phyloP scores from a whole-genome alignment of 1,140 invertebrate genomes.

The Lordiphosa mommai region DNA sequence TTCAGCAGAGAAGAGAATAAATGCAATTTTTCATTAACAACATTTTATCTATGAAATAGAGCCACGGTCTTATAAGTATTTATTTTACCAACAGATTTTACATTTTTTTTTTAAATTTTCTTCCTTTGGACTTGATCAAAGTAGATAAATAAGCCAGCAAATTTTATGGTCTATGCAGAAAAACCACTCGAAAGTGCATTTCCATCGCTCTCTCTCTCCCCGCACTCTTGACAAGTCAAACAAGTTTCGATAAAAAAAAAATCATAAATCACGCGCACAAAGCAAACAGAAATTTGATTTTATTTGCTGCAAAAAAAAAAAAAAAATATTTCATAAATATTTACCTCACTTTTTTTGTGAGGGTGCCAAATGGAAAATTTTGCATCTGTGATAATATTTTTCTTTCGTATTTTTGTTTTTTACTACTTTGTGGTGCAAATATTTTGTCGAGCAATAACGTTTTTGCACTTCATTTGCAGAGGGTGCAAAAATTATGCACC shows the following conservation, averaged over 20 bases:
- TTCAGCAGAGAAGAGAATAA: too few species aligned
- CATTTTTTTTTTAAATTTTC: too few species aligned
- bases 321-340: slow-evolving; percentile 44
- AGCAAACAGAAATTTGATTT: slow-evolving; percentile 44
- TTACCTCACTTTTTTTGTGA: slow-evolving; percentile 18
- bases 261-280: slow-evolving; percentile 17
- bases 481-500: slow-evolving; percentile 31
- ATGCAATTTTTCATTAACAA: too few species aligned
- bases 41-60: too few species aligned
- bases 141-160: slow-evolving; percentile 21
- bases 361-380: slow-evolving; percentile 9
- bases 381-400: slow-evolving; percentile 32
- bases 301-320: slow-evolving; percentile 32
- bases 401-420: slow-evolving; percentile 20
- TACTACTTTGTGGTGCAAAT: slow-evolving; percentile 46
- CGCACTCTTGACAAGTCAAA: slow-evolving; percentile 18
- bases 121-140: slow-evolving; percentile 26
- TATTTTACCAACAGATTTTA: slow-evolving; percentile 51
- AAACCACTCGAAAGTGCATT: slow-evolving; percentile 5
- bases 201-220: not conserved
- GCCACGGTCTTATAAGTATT: too few species aligned
- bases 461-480: slow-evolving; percentile 34
- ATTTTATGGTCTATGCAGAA: slow-evolving; percentile 24
- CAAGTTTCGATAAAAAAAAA: slow-evolving; percentile 5
- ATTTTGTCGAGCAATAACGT: slow-evolving; percentile 1